Base-by-base conservation (phyloP, 2,797 vertebrate genomes). In the Stomatorhinus walkeri region DNA sequence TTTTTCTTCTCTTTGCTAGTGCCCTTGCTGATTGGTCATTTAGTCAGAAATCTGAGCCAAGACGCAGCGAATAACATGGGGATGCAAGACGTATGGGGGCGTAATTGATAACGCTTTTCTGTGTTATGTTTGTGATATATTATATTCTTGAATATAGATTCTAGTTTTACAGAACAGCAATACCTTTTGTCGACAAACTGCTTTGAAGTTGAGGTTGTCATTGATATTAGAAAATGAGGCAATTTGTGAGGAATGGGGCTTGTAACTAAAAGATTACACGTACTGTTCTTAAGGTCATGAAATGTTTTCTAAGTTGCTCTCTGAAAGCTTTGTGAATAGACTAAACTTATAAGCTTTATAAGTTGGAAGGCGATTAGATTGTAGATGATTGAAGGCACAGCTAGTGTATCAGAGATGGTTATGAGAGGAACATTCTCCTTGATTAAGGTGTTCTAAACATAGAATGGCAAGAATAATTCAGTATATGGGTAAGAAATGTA, bases 21-120 rank as follows among this genome's bases (percentile, higher is more conserved):
- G 91, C 90, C 91, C 90, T 79, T 85, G 91, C 92, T 94, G 94
- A 95, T 56, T 94, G 93, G 93, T 93, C 91, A 51, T 6, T 89
- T 90, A 88, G 93, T 93, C 92, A 92, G 68, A 76, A 76, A 76
- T 40, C 0, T 16, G 14, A 76, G 32, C 32, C 68, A 19, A 36
- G 68, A 40, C 19, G 90, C 32, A 24, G 92, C 93, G 92, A 93
- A 91, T 90, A 91, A 92, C 95, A 94, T 95, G 93, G 95, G 95
- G 95, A 93, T 92, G 90, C 92, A 92, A 72, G 90, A 90, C 92
- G 94, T 32, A 32, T 32, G 28, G 28, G 28, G 28, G 28, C 28
- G 28, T 95, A 96, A 96, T 96, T 95, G 95, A 93, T 89, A 92
- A 90, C 92, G 91, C 93, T 88, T 88, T 91, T 43, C 76, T 92